Base-by-base conservation (phyloP, 2,797 vertebrate genomes). In the Sandelia bainsii region DNA sequence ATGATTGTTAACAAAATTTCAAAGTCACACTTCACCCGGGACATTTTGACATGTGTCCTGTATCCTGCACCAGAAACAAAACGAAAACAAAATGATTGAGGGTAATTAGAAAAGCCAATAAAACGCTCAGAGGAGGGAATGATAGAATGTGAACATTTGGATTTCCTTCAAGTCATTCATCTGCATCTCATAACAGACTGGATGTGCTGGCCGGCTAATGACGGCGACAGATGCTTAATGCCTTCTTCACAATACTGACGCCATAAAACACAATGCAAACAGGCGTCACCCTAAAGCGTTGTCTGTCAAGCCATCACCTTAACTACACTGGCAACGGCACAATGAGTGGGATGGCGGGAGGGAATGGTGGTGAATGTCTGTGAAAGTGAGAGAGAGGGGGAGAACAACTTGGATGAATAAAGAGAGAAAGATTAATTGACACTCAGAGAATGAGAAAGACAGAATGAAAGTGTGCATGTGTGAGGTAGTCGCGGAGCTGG, bases 211-310 rank as follows among this genome's bases (percentile, higher is more conserved):
- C 87, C 49, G 62, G 77, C 87, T 92, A 92, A 93, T 92, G 86
- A 91, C 66, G 63, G 39, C 71, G 62, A 82, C 92, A 93, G 91
- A 89, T 92, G 92, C 85, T 88, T 92, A 91, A 92, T 91, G 89
- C 83, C 83, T 91, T 81, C 86, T 88, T 91, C 80, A 88, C 89
- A 92, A 89, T 90, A 77, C 90, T 65, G 85, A 84, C 61, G 80
- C 89, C 73, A 91, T 92, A 90, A 93, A 93, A 90, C 86, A 91
- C 86, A 83, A 90, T 78, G 81, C 88, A 90, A 90, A 91, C 88
- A 88, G 90, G 85, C 86, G 74, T 88, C 83, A 67, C 89, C 87
- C 88, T 82, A 83, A 91, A 91, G 86, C 83, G 34, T 81, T 89
- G 87, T 87, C 92, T 89, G 88, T 92, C 88, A 85, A 90, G 84